phyloP scores from a whole-genome alignment of 2,797 vertebrate species.

The Hylomyscus alleni region DNA sequence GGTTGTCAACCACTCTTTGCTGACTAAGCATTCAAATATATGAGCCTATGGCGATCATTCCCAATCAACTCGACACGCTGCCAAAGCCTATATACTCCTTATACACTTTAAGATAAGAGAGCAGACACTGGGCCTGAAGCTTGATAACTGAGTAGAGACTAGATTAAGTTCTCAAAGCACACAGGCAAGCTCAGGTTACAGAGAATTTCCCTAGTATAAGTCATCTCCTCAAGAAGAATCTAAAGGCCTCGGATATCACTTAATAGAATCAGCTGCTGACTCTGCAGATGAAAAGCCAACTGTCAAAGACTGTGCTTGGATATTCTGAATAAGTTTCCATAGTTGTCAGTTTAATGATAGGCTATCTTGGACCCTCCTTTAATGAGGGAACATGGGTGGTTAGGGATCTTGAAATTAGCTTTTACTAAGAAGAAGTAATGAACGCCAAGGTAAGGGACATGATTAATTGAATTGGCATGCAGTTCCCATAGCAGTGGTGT shows the following conservation, averaged over 20 bases:
- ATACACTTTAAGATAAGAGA: background rate
- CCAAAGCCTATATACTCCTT: background rate
- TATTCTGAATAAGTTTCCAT: background rate
- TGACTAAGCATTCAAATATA: background rate
- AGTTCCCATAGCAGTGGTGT: background rate
- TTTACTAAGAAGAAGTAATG: background rate
- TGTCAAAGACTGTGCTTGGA: background rate
- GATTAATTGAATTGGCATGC: too few species aligned
- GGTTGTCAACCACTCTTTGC: background rate
- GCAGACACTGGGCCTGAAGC: too few species aligned
- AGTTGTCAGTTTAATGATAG: background rate
- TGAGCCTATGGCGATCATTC: background rate
- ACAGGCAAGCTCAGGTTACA: background rate
- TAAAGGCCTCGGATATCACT: too few species aligned
- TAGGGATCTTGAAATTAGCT: background rate
- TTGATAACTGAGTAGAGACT: background rate
- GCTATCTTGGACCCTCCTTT: background rate
- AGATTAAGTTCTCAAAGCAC: background rate
- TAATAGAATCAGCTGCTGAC: background rate
- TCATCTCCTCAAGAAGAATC: background rate
- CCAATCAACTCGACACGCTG: background rate
- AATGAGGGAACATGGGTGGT: too few species aligned
- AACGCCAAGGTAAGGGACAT: background rate
- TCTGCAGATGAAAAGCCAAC: background rate
- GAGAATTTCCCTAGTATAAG: too few species aligned